These are phyloP conservation scores for Psittacula derbiana DNA, from an alignment of 2,797 vertebrate species.

Conservation along the genomic window DNA sequence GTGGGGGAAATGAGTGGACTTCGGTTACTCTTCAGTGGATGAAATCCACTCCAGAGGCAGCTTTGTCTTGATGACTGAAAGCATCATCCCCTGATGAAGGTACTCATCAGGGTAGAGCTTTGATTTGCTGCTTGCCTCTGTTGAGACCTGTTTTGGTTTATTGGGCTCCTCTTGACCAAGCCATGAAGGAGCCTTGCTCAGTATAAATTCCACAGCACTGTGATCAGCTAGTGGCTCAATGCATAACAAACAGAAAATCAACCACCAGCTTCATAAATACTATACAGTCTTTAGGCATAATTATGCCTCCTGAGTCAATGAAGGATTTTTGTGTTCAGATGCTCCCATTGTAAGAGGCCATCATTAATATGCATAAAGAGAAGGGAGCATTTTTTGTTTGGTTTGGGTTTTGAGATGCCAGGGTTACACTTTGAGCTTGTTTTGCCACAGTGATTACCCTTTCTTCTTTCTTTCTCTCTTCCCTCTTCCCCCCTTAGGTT, in stretches of 20 bases:
- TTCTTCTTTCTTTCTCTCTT: not conserved
- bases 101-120: not conserved
- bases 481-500: conserved; percentile 75
- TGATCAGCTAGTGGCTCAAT: not conserved
- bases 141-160: not conserved
- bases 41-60: not conserved
- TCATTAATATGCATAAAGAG: not conserved
- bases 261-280: not conserved
- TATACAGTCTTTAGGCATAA: not conserved
- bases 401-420: not conserved
- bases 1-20: not conserved
- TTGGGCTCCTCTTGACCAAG: not conserved
- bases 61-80: not conserved
- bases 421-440: not conserved
- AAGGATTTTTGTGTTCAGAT: not conserved
- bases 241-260: not conserved
- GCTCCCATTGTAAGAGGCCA: not conserved
- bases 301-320: not conserved
- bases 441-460: not conserved
- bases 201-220: not conserved
- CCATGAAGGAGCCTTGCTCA: not conserved
- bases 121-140: not conserved
- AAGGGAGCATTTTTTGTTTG: not conserved
- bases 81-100: not conserved
- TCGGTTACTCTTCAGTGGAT: not conserved